A percentile compares a stretch with the other conserved stretches of the same genome.
Conservation (phyloP, 2,113 vertebrate genomes). For the Gorsachius goisagi region DNA sequence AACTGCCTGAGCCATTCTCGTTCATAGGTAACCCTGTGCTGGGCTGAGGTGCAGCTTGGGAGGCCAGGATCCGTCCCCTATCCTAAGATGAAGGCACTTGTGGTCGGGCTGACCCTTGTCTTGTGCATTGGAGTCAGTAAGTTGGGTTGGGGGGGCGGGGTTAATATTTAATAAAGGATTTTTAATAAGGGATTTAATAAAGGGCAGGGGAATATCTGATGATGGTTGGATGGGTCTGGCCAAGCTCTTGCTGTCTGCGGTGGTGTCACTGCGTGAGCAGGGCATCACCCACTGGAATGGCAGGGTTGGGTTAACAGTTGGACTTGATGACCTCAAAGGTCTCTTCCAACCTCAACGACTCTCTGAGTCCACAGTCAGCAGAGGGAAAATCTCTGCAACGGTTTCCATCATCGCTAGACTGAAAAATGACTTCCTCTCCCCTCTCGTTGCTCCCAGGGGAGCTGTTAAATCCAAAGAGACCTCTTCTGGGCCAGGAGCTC, state of each 20-base stretch:
- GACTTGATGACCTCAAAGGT: too few species aligned
- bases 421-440: not conserved
- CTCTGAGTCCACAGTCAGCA: not conserved
- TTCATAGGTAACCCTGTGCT: not conserved
- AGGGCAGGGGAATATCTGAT: not conserved
- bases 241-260: not conserved
- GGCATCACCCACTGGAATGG: not conserved
- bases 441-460: not conserved
- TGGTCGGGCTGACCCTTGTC: not conserved
- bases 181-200: too few species aligned
- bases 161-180: too few species aligned
- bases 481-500: not conserved
- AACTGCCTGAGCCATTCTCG: accelerated
- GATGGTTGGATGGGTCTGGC: not conserved
- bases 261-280: not conserved
- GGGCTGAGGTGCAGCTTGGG: not conserved
- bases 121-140: not conserved
- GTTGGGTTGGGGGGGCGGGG: not conserved
- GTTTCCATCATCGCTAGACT: not conserved
- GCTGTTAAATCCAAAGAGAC: not conserved
- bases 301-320: too few species aligned
- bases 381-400: not conserved
- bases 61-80: not conserved
- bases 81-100: not conserved
- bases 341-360: too few species aligned